Conservation (phyloP, 2,113 vertebrate genomes). For the Bostrychus sinensis region DNA sequence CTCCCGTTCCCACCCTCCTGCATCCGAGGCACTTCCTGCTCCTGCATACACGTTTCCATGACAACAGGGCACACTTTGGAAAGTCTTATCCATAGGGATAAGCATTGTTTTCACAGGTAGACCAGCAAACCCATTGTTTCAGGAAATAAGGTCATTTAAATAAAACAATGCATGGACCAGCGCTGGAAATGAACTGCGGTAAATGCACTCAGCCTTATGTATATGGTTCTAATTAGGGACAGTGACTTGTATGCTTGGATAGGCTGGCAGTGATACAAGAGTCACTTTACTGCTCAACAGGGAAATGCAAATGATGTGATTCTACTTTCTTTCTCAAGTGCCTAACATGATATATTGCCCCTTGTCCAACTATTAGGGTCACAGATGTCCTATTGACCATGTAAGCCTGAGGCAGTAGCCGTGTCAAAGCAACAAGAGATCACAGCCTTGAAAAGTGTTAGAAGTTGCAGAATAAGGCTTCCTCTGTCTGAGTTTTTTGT, state of each 20-base stretch:
- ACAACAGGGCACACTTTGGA: slow-evolving; percentile 43
- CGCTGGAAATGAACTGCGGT: slow-evolving; percentile 30
- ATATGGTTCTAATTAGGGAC: slow-evolving; percentile 53
- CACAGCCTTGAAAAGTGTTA: not conserved
- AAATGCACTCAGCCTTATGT: slow-evolving; percentile 17
- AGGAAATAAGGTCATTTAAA: slow-evolving; percentile 63
- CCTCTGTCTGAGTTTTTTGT: not conserved
- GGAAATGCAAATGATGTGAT: slow-evolving; percentile 62
- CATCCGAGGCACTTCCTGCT: slow-evolving; percentile 9
- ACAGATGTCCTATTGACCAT: slow-evolving; percentile 29
- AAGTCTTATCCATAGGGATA: slow-evolving; percentile 45
- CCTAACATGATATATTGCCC: slow-evolving; percentile 15
- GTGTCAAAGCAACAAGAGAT: slow-evolving; percentile 6
- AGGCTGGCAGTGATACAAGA: slow-evolving; percentile 61
- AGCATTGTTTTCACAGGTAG: slow-evolving; percentile 70
- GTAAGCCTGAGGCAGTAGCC: slow-evolving; percentile 21
- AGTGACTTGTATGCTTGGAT: slow-evolving; percentile 19
- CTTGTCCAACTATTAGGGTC: slow-evolving; percentile 38
- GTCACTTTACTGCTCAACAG: slow-evolving; percentile 59
- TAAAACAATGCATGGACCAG: slow-evolving; percentile 29
- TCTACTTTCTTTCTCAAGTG: slow-evolving; percentile 70
- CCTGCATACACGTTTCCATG: slow-evolving; percentile 55
- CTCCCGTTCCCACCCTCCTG: slow-evolving; percentile 3
- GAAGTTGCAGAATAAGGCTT: not conserved
- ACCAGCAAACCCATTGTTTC: slow-evolving; percentile 27